Conservation (phyloP, 1,140 invertebrate species). For the Drosophila persimilis region DNA sequence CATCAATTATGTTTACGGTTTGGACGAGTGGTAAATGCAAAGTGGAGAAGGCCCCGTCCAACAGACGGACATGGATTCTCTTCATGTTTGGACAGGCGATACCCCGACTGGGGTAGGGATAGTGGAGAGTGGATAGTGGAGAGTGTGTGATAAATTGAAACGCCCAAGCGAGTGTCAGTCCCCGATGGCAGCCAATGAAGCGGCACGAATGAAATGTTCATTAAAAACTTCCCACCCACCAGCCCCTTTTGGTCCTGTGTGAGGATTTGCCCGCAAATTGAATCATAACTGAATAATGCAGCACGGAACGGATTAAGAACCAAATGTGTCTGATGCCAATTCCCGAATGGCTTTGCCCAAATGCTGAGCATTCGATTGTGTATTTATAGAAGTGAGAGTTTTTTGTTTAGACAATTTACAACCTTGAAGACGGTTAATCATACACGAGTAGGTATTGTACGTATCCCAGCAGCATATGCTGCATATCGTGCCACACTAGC, state of each 20-base stretch:
- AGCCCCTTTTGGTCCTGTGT: conserved; percentile 5
- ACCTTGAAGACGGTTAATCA: conserved; percentile 51
- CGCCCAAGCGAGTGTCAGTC: conserved; percentile 57
- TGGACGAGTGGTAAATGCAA: conserved; percentile 55
- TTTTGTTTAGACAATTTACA: conserved; percentile 37
- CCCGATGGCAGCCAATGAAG: conserved; percentile 56
- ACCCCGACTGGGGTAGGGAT: neutral
- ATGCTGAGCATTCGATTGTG: conserved; percentile 1
- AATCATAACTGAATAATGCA: conserved; percentile 67
- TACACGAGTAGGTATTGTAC: conserved; percentile 12
- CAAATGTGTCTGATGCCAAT: neutral
- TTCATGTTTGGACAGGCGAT: conserved; percentile 17
- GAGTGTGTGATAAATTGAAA: conserved; percentile 65
- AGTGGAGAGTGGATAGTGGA: neutral
- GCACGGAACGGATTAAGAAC: neutral
- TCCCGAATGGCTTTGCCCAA: conserved; percentile 13
- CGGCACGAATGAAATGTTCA: conserved; percentile 54
- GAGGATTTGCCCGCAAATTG: conserved; percentile 46
- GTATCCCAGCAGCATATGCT: conserved; percentile 54
- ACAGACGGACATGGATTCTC: conserved; percentile 41
- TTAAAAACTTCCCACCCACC: conserved; percentile 25
- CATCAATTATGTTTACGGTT: conserved; percentile 59
- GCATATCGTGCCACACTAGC: conserved; percentile 62
- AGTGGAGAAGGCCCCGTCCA: conserved; percentile 14
- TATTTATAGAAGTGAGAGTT: conserved; percentile 20